These are phyloP conservation scores for Clarias magur DNA, from an alignment of 2,113 vertebrate species.

Conservation along the genomic window DNA sequence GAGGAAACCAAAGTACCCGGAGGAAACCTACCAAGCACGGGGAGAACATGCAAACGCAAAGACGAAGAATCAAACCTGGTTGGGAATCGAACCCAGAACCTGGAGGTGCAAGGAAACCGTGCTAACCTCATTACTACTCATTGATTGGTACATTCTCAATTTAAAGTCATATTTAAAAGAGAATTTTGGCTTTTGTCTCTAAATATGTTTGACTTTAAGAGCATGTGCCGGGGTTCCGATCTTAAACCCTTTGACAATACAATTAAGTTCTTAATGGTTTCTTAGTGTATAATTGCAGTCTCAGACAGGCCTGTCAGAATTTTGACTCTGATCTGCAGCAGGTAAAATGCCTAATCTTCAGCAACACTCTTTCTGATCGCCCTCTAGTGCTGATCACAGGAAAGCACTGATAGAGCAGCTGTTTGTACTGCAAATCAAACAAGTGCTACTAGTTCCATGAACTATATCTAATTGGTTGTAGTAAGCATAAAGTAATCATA, in stretches of 20 bases:
- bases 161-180: not conserved
- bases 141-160: not conserved
- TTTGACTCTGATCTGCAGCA: not conserved
- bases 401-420: not conserved
- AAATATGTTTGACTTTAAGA: not conserved
- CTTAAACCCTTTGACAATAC: not conserved
- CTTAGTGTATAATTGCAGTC: not conserved
- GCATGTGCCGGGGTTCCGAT: not conserved
- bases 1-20: no score
- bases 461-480: not conserved
- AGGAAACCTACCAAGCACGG: no score
- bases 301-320: not conserved
- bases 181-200: not conserved
- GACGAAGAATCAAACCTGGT: no score
- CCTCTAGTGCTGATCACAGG: slow-evolving; percentile 34
- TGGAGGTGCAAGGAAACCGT: no score
- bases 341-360: not conserved
- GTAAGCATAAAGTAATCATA: not conserved
- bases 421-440: not conserved
- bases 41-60: no score
- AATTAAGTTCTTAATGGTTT: no score
- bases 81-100: no score
- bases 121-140: no score
- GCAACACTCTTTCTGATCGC: slow-evolving; percentile 22
- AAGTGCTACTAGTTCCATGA: not conserved